Evolutionary conservation across 1,140 invertebrate species (phyloP), one percentile per base, ranked within the genome.

Genomic region (Lordiphosa collinella): DNA sequence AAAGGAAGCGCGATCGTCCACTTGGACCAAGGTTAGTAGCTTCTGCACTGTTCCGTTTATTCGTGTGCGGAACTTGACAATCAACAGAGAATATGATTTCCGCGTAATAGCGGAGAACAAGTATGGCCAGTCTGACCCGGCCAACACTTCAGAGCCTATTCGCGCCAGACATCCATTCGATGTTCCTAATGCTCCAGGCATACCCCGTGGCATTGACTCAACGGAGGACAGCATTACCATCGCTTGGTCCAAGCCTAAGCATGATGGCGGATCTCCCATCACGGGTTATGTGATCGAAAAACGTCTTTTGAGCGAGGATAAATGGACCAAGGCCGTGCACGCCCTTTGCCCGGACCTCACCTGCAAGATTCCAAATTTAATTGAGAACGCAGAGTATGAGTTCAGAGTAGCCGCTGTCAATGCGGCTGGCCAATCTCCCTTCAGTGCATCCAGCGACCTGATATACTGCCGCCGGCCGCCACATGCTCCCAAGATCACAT

Each of bases 31-130:
- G 89, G 94, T 96, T 4, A 97, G 96, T 88, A 96, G 97, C 55
- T 99, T 97, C 85, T 94, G 97, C 18, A 95, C 95, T 5, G 94
- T 96, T 48, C 93, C 96, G 80, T 95, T 96, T 90, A 92, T 95
- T 40, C 93, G 96, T 41, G 95, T 99, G 11, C 93, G 97, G 41
- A 99, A 99, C 89, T 90, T 99, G 18, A 94, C 93, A 1, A 94
- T 98, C 13, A 97, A 97, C 32, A 93, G 93, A 62, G 94, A 96
- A 29, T 99, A 99, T 88, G 98, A 99, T 69, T 99, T 99, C 93
- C 92, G 98, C 56, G 98, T 99, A 1, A 95, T 97, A 92, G 98
- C 98, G 49, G 98, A 99, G 89, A 99, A 99, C 90, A 93, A 97
- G 79, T 97, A 98, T 82, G 98, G 98, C 34, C 93, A 95, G 53